Percentiles rank a stretch among this genome's conserved stretches.
Evolutionary conservation across 2,888 invertebrate species (phyloP).

Genomic region (Tyria jacobaeae): DNA sequence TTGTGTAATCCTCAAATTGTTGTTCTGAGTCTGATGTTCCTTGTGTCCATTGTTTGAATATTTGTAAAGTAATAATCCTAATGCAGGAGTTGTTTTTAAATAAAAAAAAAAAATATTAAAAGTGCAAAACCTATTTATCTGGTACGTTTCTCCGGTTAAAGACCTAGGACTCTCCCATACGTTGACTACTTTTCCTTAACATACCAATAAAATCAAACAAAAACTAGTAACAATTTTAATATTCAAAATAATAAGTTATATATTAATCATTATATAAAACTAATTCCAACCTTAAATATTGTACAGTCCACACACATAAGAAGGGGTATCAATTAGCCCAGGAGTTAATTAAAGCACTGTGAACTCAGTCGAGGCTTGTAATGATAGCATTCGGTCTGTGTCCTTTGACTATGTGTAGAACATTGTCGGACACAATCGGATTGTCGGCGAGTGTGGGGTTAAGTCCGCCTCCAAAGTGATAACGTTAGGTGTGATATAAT

Average conservation of each 20-base stretch:
- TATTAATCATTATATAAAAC: background rate
- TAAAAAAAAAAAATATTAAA: too few species aligned
- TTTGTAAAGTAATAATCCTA: too few species aligned
- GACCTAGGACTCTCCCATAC: too few species aligned
- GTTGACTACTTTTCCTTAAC: too few species aligned
- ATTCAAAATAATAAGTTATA: background rate
- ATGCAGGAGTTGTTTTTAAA: too few species aligned
- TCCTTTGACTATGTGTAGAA: constrained; percentile 5
- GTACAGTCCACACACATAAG: constrained; percentile 1
- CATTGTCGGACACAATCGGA: background rate
- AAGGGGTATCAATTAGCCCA: constrained; percentile 1
- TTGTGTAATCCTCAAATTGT: too few species aligned
- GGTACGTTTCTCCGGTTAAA: too few species aligned
- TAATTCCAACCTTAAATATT: background rate
- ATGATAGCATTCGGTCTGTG: constrained; percentile 6
- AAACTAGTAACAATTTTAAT: background rate
- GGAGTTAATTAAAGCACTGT: background rate
- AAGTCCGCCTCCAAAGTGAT: background rate
- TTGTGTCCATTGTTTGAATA: too few species aligned
- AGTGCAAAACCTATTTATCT: too few species aligned
- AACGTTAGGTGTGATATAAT: background rate
- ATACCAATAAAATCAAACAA: too few species aligned
- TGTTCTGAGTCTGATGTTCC: too few species aligned
- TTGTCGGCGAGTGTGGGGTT: background rate
- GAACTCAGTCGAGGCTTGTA: background rate